Conservation (phyloP, 1,140 invertebrate genomes). For the Bombus pascuorum region DNA sequence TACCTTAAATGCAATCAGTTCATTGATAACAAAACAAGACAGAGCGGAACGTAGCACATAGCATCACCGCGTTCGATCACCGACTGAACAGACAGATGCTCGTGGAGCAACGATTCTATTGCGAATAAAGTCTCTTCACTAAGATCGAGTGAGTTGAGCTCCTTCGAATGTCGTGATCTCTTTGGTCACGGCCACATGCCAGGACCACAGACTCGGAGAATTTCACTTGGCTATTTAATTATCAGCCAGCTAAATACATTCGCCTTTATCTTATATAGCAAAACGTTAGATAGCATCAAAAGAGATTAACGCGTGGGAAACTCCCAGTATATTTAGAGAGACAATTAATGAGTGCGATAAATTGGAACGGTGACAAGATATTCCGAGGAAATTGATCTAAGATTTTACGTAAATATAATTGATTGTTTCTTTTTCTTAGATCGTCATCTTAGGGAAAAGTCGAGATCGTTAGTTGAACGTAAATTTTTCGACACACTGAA, state of each 20-base stretch:
- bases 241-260: not conserved
- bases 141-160: not conserved
- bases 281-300: not conserved
- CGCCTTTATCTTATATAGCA: no score
- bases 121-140: constrained; percentile 10
- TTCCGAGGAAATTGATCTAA: not conserved
- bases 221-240: not conserved
- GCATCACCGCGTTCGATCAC: constrained; percentile 34
- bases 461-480: no score
- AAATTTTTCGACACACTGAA: no score
- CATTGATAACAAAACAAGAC: not conserved
- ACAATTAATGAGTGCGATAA: no score
- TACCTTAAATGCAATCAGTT: not conserved
- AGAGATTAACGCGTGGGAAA: not conserved
- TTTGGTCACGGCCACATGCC: not conserved
- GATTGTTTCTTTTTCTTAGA: no score
- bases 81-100: constrained; percentile 41
- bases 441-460: no score
- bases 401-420: no score
- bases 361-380: not conserved
- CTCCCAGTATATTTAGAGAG: not conserved
- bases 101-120: constrained; percentile 38
- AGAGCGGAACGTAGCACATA: not conserved
- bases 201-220: not conserved
- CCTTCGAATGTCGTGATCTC: not conserved